phyloP scores from a whole-genome alignment of 2,113 vertebrate genomes.

The Dromas ardeola region DNA sequence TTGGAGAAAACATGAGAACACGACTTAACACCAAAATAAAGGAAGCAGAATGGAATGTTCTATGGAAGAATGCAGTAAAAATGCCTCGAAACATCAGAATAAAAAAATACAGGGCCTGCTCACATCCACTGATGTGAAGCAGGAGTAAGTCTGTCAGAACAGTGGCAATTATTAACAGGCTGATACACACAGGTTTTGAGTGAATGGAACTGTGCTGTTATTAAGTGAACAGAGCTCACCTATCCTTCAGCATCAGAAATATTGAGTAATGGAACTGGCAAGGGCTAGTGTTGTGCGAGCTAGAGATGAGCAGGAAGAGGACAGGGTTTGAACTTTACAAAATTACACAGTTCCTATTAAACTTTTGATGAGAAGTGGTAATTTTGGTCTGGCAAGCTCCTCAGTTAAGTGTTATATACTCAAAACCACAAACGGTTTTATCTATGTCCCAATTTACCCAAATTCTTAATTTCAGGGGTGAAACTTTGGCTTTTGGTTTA shows the following conservation, averaged over 20 bases:
- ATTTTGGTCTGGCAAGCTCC: neutral
- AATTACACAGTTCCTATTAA: neutral
- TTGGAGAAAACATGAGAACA: neutral
- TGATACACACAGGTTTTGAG: neutral
- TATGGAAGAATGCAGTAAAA: neutral
- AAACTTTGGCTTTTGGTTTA: neutral
- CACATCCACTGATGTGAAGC: neutral
- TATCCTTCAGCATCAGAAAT: neutral
- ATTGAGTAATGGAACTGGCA: neutral
- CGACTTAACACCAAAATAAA: constrained; percentile 20
- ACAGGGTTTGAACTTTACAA: neutral
- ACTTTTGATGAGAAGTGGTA: neutral
- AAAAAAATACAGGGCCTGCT: neutral
- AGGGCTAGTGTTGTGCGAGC: neutral
- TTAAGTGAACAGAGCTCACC: neutral
- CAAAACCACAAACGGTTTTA: neutral
- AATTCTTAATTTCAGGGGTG: neutral
- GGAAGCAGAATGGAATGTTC: constrained; percentile 29
- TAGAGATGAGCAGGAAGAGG: neutral
- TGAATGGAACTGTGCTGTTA: neutral
- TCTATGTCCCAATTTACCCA: neutral
- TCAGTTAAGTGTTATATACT: neutral
- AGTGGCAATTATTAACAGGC: neutral
- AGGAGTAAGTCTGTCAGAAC: neutral
- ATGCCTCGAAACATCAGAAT: neutral